A percentile compares a stretch with the other conserved stretches of the same genome.
phyloP scores from a whole-genome alignment of 2,888 invertebrate species.

The Copidosoma aretas region DNA sequence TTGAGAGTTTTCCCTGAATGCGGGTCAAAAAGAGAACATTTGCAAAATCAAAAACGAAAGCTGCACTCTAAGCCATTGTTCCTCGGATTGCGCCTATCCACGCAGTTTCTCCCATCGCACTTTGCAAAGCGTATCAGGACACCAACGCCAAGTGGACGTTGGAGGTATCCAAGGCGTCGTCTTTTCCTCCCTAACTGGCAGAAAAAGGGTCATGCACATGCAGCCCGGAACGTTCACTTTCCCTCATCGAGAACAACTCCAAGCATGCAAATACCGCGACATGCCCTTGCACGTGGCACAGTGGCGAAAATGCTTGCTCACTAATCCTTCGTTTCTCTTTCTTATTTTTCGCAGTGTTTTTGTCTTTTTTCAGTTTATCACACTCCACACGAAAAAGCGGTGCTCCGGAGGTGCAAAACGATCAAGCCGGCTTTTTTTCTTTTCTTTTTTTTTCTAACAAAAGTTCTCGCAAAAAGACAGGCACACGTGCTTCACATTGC shows the following conservation, averaged over 20 bases:
- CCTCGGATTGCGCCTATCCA: neutral
- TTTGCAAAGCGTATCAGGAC: neutral
- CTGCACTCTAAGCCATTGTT: too few species aligned
- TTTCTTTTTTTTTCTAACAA: too few species aligned
- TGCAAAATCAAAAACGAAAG: too few species aligned
- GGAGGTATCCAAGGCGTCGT: neutral
- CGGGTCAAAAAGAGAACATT: too few species aligned
- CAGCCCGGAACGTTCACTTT: conserved; percentile 12
- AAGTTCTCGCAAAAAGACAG: too few species aligned
- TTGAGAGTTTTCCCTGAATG: too few species aligned
- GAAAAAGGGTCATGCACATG: conserved; percentile 30
- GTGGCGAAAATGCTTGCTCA: too few species aligned
- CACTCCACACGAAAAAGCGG: too few species aligned
- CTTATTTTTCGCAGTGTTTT: neutral
- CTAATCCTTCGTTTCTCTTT: too few species aligned
- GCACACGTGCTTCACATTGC: neutral
- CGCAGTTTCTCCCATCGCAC: neutral
- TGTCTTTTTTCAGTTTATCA: too few species aligned
- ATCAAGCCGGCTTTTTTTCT: neutral
- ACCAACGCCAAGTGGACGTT: too few species aligned
- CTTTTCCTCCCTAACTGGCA: neutral
- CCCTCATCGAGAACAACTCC: conserved; percentile 20
- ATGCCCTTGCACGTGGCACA: conserved; percentile 25
- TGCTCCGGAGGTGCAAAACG: too few species aligned
- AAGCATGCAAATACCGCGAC: conserved; percentile 37